Evolutionary conservation across 2,888 invertebrate genomes (phyloP).

Genomic region (Sisyra terminalis): DNA sequence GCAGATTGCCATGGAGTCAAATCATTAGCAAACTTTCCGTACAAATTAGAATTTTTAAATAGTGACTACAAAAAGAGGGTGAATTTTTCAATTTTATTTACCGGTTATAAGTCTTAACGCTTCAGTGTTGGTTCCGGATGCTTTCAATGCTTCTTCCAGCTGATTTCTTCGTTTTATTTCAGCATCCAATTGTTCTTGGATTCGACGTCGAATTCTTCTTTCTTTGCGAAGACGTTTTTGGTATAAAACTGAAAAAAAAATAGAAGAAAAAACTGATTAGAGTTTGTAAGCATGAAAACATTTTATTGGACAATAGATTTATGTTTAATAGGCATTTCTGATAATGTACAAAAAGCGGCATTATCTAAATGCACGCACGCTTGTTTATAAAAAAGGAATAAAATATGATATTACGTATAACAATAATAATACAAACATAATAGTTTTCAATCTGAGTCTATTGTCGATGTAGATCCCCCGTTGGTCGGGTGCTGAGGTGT

Average conservation of each 20-base stretch:
- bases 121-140: slow-evolving; percentile 56
- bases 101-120: slow-evolving; percentile 67
- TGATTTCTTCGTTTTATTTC: slow-evolving; percentile 67
- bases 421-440: background rate
- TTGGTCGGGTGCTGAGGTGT: no score
- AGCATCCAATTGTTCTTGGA: slow-evolving; percentile 70
- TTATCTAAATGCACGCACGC: no score
- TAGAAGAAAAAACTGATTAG: slow-evolving; percentile 7
- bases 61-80: no score
- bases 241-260: slow-evolving; percentile 54
- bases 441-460: slow-evolving; percentile 1
- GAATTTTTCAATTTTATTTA: slow-evolving; percentile 23
- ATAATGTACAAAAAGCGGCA: no score
- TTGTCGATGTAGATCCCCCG: background rate
- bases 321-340: no score
- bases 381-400: no score
- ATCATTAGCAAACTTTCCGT: no score
- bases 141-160: slow-evolving; percentile 64
- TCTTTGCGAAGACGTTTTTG: slow-evolving; percentile 85
- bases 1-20: no score
- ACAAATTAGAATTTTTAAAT: no score
- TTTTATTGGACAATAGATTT: no score
- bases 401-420: no score
- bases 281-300: background rate
- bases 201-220: slow-evolving; percentile 60